Conservation (phyloP, 2,797 vertebrate genomes). For the Gallinago stenura region DNA sequence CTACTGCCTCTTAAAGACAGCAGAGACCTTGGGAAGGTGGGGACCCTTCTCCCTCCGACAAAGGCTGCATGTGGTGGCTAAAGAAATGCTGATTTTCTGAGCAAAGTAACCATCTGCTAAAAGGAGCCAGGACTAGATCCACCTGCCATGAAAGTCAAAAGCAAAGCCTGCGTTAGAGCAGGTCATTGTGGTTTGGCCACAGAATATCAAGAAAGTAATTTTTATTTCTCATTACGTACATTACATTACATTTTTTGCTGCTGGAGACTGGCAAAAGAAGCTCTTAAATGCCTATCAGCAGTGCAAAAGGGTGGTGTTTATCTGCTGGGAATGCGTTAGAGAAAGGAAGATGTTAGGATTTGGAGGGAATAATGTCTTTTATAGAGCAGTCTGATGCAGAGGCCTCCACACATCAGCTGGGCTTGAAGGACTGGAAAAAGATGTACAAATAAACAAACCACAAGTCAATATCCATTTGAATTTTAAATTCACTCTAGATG, state of each 20-base stretch:
- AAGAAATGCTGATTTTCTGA: neutral
- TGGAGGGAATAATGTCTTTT: neutral
- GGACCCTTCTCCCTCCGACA: neutral
- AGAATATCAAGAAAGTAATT: neutral
- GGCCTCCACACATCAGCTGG: neutral
- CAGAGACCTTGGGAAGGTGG: neutral
- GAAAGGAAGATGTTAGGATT: neutral
- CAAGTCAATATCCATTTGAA: neutral
- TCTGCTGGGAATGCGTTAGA: neutral
- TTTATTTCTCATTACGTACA: slow-evolving; percentile 21
- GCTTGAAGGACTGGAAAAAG: neutral
- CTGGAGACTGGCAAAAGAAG: neutral
- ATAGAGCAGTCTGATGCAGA: neutral
- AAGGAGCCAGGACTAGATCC: neutral
- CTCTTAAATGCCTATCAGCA: neutral
- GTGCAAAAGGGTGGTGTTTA: neutral
- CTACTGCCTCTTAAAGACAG: neutral
- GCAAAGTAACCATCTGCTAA: neutral
- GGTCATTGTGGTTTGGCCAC: neutral
- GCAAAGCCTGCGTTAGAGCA: neutral
- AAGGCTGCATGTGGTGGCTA: neutral
- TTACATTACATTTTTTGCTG: neutral
- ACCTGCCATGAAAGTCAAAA: neutral
- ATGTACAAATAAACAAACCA: neutral
- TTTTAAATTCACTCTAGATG: neutral